Evolutionary conservation across 2,888 invertebrate species (phyloP), one percentile per base, ranked within the genome.

Genomic region (Lithophane ornitopus): DNA sequence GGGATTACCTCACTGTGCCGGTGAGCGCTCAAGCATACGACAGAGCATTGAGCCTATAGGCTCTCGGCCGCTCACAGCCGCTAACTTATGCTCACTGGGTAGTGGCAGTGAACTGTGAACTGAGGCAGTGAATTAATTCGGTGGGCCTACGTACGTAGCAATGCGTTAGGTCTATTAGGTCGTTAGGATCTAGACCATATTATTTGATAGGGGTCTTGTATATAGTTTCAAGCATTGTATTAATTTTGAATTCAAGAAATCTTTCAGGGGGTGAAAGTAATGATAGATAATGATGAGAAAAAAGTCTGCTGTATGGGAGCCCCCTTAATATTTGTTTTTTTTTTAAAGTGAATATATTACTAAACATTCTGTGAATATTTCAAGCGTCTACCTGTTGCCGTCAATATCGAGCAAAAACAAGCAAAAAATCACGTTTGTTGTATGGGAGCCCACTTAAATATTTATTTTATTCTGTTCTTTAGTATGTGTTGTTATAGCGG

Each of bases 41-140:
- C 22, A 3, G 26, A 67, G 28, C 77, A 66, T 49, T n/a, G 54
- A 76, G 76, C 62, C 26, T 11, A 58, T 8, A 41, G 59, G 61
- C 28, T 46, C 3, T 16, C 22, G 56, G 39, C 26, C 12, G 41
- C 16, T 49, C 74, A 52, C 41, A 74, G 28, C 49, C 41, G 28
- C 19, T 75, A 75, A 52, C 41, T 75, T 34, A 62, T 44, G 76
- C 52, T 62, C 34, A 52, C 19, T 61, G 52, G 52, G 34, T n/a
- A 26, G 26, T 0, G 1, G n/a, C 9, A 19, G 52, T 52, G 34
- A 52, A 26, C 46, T 58, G 46, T 73, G 26, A 61, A 75, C 59
- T 61, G 49, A n/a, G 12, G 49, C 59, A 44, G 19, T 75, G 49
- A 34, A 74, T 74, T 61, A 75, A 52, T 74, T 34, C 44, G 28